Evolutionary conservation across 2,797 vertebrate species (phyloP).

Genomic region (Zonotrichia albicollis): DNA sequence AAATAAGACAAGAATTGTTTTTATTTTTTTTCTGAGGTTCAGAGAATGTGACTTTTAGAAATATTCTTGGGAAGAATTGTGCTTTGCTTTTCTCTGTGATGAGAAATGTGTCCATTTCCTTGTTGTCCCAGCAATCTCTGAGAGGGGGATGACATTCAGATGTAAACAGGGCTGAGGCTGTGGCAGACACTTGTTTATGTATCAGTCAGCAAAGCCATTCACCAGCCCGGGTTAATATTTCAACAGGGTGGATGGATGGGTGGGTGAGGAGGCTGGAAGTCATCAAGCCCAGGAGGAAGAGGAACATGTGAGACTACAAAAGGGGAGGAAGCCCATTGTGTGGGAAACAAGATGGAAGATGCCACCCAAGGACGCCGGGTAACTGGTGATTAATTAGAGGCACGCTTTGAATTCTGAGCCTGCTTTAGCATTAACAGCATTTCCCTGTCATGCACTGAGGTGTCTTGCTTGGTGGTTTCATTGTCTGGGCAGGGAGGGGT

Average conservation of each 20-base stretch:
- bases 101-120: neutral
- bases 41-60: neutral
- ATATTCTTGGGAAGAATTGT: neutral
- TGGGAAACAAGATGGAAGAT: constrained; percentile 51
- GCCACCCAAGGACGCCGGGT: neutral
- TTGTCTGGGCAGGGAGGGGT: neutral
- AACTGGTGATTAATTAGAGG: constrained; percentile 66
- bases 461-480: neutral
- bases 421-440: constrained; percentile 32
- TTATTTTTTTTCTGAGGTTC: neutral
- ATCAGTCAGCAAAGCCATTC: constrained; percentile 65
- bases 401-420: constrained; percentile 52
- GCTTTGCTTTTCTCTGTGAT: neutral
- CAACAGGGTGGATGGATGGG: neutral
- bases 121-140: neutral
- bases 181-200: constrained; percentile 16
- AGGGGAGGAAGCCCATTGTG: constrained; percentile 48
- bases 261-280: neutral
- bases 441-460: neutral
- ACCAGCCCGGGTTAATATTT: neutral
- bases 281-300: constrained; percentile 47
- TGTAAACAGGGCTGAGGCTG: neutral
- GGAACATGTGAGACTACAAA: constrained; percentile 54
- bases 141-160: neutral
- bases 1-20: neutral